Evolutionary conservation across 2,888 invertebrate species (phyloP).

Genomic region (Drosophila testacea): DNA sequence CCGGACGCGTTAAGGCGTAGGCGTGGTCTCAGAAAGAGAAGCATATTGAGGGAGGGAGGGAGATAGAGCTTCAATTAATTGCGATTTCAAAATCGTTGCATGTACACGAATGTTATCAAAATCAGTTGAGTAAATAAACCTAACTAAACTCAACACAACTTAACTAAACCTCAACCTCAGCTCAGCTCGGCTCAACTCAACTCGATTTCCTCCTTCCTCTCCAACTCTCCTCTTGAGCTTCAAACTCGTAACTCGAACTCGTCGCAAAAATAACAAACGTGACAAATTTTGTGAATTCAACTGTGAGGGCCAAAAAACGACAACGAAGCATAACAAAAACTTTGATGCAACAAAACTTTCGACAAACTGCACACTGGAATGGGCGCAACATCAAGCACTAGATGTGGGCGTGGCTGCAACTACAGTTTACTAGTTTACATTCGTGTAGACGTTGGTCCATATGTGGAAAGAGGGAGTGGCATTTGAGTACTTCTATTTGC

Average conservation of each 20-base stretch:
- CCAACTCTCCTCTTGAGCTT: neutral
- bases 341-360: slow-evolving; percentile 77
- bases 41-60: neutral
- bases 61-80: slow-evolving; percentile 58
- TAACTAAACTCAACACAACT: slow-evolving; percentile 43
- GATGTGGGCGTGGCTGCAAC: slow-evolving; percentile 51
- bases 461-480: slow-evolving; percentile 25
- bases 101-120: slow-evolving; percentile 84
- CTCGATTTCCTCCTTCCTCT: slow-evolving; percentile 37
- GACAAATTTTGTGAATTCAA: slow-evolving; percentile 83
- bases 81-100: slow-evolving; percentile 76
- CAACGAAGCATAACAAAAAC: slow-evolving; percentile 72
- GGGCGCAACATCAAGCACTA: slow-evolving; percentile 2
- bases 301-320: slow-evolving; percentile 65
- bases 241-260: slow-evolving; percentile 26
- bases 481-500: slow-evolving; percentile 59
- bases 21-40: slow-evolving; percentile 35
- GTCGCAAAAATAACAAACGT: slow-evolving; percentile 82
- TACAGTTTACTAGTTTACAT: slow-evolving; percentile 34
- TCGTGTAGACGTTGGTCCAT: slow-evolving; percentile 34
- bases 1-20: slow-evolving; percentile 40
- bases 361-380: slow-evolving; percentile 43
- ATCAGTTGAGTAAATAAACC: slow-evolving; percentile 84
- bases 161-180: slow-evolving; percentile 15
- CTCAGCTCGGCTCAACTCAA: neutral